A percentile compares a stretch with the other conserved stretches of the same genome.
These are phyloP conservation scores for Cephus sareptanus DNA, from an alignment of 2,888 invertebrate genomes.

Conservation along the genomic window DNA sequence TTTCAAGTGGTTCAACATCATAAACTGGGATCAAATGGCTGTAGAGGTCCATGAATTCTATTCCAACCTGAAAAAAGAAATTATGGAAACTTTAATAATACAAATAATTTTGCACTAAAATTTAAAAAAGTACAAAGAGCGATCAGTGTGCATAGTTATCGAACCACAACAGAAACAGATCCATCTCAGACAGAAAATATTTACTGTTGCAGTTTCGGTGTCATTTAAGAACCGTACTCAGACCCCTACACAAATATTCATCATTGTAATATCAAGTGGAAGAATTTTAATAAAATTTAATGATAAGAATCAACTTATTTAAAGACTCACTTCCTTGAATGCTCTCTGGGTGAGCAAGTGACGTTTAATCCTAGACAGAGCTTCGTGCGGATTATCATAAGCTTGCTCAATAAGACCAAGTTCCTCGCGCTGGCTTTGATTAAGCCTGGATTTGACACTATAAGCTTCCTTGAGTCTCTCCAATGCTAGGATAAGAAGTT, in stretches of 20 bases:
- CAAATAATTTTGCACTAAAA: conserved; percentile 10
- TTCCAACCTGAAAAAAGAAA: conserved; percentile 79
- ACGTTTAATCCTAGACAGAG: conserved; percentile 97
- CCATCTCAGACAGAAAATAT: conserved; percentile 19
- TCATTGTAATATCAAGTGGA: conserved; percentile 1
- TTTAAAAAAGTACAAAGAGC: conserved; percentile 4
- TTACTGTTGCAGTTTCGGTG: conserved; percentile 8
- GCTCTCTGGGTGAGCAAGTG: conserved; percentile 98
- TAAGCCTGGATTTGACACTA: conserved; percentile 95
- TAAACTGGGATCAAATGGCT: conserved; percentile 99
- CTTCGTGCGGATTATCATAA: conserved; percentile 99
- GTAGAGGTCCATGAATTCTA: conserved; percentile 99
- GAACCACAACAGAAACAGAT: conserved; percentile 10
- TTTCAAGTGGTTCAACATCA: conserved; percentile 98
- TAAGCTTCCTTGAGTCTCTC: conserved; percentile 98
- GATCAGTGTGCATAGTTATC: conserved; percentile 7
- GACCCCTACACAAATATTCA: conserved; percentile 34
- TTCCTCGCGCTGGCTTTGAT: conserved; percentile 99
- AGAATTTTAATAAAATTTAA: conserved; percentile 10
- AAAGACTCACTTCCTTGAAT: conserved; percentile 86
- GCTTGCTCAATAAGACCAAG: conserved; percentile 99
- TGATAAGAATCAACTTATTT: conserved; percentile 27
- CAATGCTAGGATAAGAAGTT: conserved; percentile 94
- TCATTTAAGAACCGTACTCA: conserved; percentile 22
- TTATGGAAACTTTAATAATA: background rate